A percentile compares a stretch with the other conserved stretches of the same genome.
Evolutionary conservation across 2,113 vertebrate species (phyloP).

Genomic region (Callospermophilus lateralis): DNA sequence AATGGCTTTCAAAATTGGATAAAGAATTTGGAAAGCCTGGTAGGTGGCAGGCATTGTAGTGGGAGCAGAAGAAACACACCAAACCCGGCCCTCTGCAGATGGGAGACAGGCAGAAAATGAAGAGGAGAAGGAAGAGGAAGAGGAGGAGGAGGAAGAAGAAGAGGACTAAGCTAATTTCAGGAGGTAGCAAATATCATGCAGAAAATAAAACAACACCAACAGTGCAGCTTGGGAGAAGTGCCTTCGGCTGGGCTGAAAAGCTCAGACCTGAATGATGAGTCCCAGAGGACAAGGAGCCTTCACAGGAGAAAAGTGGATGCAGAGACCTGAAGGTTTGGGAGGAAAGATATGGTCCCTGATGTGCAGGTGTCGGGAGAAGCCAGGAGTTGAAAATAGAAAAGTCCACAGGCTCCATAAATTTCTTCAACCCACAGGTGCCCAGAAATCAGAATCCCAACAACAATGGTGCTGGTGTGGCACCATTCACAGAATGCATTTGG

Average conservation of each 20-base stretch:
- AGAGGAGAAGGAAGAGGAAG: not conserved
- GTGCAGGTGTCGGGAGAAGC: no score
- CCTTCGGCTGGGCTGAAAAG: not conserved
- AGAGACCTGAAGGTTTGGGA: not conserved
- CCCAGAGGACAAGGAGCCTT: not conserved
- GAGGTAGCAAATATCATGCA: not conserved
- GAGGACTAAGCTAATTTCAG: not conserved
- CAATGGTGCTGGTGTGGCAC: not conserved
- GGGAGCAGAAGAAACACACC: not conserved
- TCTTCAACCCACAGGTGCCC: not conserved
- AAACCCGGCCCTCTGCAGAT: not conserved
- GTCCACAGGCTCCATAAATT: not conserved
- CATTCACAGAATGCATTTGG: not conserved
- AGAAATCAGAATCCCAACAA: conserved; percentile 8
- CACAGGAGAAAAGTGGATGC: rapidly evolving
- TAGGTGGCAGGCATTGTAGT: not conserved
- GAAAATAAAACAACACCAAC: not conserved
- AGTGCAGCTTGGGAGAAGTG: not conserved
- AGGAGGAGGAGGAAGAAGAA: no score
- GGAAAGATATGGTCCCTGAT: not conserved
- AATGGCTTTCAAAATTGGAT: not conserved
- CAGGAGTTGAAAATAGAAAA: not conserved
- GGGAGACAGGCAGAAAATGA: no score
- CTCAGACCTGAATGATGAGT: not conserved
- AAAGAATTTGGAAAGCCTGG: not conserved